Evolutionary conservation across 2,113 vertebrate species (phyloP).

Genomic region (Bettongia penicillata): DNA sequence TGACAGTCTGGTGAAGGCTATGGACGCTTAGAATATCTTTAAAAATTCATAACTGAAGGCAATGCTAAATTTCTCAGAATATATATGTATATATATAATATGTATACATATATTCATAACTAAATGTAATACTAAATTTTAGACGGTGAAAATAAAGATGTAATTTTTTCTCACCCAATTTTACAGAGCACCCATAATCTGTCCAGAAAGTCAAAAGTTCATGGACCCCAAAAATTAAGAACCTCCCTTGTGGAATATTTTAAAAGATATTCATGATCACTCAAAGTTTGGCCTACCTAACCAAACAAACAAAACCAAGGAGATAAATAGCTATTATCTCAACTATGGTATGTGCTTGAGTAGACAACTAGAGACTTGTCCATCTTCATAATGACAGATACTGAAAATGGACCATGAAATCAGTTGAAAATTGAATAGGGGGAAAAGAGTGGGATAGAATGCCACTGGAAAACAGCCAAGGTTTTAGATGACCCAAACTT

Average conservation of each 20-base stretch:
- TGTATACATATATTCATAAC: not conserved
- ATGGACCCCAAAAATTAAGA: not conserved
- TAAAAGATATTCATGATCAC: not conserved
- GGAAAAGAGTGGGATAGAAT: not conserved
- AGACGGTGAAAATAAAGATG: not conserved
- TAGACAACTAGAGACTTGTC: not conserved
- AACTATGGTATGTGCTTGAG: not conserved
- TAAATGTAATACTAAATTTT: not conserved
- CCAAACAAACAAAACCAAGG: not conserved
- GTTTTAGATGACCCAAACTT: not conserved
- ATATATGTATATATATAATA: too few species aligned
- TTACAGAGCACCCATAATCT: not conserved
- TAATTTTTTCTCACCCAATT: not conserved
- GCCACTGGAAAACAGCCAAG: not conserved
- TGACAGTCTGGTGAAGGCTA: not conserved
- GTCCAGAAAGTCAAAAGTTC: not conserved
- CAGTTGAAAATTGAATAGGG: not conserved
- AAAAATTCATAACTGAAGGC: not conserved
- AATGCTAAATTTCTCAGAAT: not conserved
- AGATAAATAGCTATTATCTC: not conserved
- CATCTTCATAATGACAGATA: not conserved
- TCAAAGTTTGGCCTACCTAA: not conserved
- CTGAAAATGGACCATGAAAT: not conserved
- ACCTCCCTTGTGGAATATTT: not conserved
- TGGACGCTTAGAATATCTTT: not conserved